A percentile compares a stretch with the other conserved stretches of the same genome.
Conservation (phyloP, 2,113 vertebrate species). For the Panthera leo region DNA sequence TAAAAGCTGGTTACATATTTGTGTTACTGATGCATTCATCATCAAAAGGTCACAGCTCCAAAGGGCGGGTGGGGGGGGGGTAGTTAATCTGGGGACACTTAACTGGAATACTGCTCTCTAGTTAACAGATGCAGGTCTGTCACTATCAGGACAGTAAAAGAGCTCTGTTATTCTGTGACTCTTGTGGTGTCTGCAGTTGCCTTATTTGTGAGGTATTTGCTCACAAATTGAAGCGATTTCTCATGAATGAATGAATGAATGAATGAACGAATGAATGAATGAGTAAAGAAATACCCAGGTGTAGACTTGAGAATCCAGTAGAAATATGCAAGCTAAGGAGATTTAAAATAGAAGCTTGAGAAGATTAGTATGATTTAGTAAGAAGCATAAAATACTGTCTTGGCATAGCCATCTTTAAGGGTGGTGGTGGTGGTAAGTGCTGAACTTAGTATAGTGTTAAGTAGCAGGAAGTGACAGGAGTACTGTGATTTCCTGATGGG, state of each 20-base stretch:
- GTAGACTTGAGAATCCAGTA: neutral
- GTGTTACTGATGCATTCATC: constrained; percentile 55
- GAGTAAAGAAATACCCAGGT: neutral
- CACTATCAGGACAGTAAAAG: neutral
- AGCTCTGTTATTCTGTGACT: neutral
- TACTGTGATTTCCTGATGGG: neutral
- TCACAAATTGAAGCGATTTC: neutral
- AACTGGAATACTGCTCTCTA: neutral
- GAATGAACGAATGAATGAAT: neutral
- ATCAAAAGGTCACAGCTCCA: constrained; percentile 59
- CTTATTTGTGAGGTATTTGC: neutral
- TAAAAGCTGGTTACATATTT: constrained; percentile 48
- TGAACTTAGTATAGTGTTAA: neutral
- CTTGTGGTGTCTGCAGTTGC: neutral
- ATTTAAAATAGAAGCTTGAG: neutral
- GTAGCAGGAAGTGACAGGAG: accelerated
- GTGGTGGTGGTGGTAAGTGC: neutral
- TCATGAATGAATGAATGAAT: neutral
- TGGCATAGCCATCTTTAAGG: too few species aligned
- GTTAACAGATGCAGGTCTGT: neutral
- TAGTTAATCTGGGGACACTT: neutral
- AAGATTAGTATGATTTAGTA: neutral
- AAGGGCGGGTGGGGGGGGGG: neutral
- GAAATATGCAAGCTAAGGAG: neutral
- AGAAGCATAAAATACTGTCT: neutral